Percentiles rank a stretch among this genome's conserved stretches.
Evolutionary conservation across 2,113 vertebrate species (phyloP).

Genomic region (Corydoras sp.): DNA sequence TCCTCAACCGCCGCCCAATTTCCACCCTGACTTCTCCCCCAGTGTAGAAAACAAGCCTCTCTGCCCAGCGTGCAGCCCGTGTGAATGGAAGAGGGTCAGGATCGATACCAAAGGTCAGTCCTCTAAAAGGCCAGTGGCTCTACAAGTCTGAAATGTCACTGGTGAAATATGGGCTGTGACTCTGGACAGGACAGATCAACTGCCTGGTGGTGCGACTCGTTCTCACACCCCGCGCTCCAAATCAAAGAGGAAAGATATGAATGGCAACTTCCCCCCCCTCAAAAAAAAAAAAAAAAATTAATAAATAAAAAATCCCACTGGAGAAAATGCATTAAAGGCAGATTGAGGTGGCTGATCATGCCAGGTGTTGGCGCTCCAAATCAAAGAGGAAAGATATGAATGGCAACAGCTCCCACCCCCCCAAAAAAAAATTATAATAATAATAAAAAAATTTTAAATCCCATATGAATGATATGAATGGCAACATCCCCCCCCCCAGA

Average conservation of each 20-base stretch:
- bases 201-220: conserved; percentile 18
- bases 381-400: conserved; percentile 42
- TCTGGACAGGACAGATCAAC: conserved; percentile 31
- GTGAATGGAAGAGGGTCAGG: conserved; percentile 38
- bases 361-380: conserved; percentile 1
- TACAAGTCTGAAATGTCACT: conserved; percentile 45
- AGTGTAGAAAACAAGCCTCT: conserved; percentile 39
- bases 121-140: conserved; percentile 48
- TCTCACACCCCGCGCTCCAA: conserved; percentile 17
- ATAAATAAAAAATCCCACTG: too few species aligned
- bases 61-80: conserved; percentile 30
- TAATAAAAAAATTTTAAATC: too few species aligned
- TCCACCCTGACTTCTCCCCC: conserved; percentile 17
- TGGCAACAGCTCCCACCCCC: too few species aligned
- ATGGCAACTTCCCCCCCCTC: not conserved
- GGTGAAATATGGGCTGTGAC: conserved; percentile 43
- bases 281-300: too few species aligned
- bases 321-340: too few species aligned
- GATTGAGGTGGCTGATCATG: too few species aligned
- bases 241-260: conserved; percentile 42
- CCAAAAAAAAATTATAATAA: too few species aligned
- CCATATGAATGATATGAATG: conserved; percentile 43
- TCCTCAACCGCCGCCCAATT: not conserved
- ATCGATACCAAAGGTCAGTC: conserved; percentile 48
- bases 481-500: too few species aligned